A percentile compares a stretch with the other conserved stretches of the same genome.
phyloP scores from a whole-genome alignment of 2,888 invertebrate genomes.

The Melanotus villosus region DNA sequence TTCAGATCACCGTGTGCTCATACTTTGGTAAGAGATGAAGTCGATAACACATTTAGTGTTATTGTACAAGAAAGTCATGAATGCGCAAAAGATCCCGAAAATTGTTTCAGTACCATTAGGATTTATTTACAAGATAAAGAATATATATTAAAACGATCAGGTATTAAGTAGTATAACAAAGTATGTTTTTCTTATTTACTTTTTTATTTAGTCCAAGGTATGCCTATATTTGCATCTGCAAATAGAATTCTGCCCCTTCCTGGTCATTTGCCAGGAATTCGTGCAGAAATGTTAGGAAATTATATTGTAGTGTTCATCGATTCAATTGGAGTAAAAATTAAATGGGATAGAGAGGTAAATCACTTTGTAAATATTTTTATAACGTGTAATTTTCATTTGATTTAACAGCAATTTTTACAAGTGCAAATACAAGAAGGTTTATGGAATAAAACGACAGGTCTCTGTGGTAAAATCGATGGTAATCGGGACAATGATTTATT shows the following conservation, averaged over 20 bases:
- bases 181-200: background rate
- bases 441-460: conserved; percentile 86
- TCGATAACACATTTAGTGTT: conserved; percentile 80
- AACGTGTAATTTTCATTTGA: background rate
- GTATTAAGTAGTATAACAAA: conserved; percentile 58
- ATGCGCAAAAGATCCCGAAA: conserved; percentile 69
- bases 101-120: conserved; percentile 70
- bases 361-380: background rate
- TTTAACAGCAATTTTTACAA: conserved; percentile 74
- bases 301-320: conserved; percentile 80
- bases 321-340: conserved; percentile 76
- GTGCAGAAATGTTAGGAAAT: conserved; percentile 80
- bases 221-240: conserved; percentile 54
- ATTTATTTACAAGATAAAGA: conserved; percentile 81
- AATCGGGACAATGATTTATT: conserved; percentile 78
- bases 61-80: conserved; percentile 71
- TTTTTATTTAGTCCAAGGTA: conserved; percentile 51
- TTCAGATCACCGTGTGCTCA: conserved; percentile 85
- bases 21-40: conserved; percentile 78
- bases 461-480: conserved; percentile 87
- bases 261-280: conserved; percentile 79
- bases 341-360: conserved; percentile 83
- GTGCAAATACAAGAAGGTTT: conserved; percentile 77
- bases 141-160: conserved; percentile 72
- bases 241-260: conserved; percentile 76